These are phyloP conservation scores for Passer montanus DNA, from an alignment of 2,113 vertebrate species.

Conservation along the genomic window DNA sequence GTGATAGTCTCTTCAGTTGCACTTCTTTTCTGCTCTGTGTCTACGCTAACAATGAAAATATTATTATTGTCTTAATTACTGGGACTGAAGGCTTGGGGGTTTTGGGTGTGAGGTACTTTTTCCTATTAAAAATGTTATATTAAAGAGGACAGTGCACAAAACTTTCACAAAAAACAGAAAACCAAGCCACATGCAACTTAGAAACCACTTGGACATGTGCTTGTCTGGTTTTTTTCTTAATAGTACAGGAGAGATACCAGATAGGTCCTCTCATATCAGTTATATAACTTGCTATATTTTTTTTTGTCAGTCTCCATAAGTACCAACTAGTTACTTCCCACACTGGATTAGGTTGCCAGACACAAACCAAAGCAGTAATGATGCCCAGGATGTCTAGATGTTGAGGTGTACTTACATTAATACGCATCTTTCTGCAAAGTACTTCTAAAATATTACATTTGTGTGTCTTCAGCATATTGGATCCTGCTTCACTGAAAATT, in stretches of 20 bases:
- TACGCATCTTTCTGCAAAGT: neutral
- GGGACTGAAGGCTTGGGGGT: fast-evolving
- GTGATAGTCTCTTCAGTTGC: neutral
- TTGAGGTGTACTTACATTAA: neutral
- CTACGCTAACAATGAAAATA: neutral
- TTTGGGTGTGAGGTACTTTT: neutral
- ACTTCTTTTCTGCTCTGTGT: neutral
- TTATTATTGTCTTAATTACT: neutral
- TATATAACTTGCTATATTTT: neutral
- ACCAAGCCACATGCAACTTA: neutral
- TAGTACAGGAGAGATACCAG: neutral
- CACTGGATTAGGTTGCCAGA: neutral
- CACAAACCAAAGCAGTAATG: neutral
- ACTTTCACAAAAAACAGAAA: fast-evolving
- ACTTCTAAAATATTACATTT: neutral
- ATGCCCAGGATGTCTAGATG: neutral
- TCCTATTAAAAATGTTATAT: neutral
- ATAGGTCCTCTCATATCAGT: neutral
- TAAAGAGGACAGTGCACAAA: neutral
- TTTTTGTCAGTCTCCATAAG: neutral
- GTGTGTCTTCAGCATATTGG: neutral
- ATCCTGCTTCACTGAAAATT: neutral
- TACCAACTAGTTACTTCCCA: neutral
- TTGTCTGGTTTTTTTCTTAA: neutral
- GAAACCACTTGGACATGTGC: neutral